Evolutionary conservation across 2,888 invertebrate genomes (phyloP).

Genomic region (Sinopyrophorus schimmeli): DNA sequence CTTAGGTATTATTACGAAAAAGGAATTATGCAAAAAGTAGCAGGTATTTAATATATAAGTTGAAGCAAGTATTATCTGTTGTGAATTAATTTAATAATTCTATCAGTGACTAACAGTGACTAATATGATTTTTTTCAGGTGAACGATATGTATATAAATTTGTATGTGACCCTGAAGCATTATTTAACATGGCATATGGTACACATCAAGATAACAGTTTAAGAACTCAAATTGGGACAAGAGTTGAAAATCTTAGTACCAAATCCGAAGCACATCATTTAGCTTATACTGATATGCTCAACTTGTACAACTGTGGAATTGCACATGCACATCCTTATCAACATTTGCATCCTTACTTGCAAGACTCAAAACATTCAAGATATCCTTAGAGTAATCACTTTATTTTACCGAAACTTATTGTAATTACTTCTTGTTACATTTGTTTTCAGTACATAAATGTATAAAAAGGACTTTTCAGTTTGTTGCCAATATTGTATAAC

Average conservation of each 20-base stretch:
- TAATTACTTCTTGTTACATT: background rate
- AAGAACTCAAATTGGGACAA: slow-evolving; percentile 40
- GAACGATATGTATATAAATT: slow-evolving; percentile 97
- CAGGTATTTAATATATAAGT: slow-evolving; percentile 59
- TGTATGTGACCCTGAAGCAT: slow-evolving; percentile 91
- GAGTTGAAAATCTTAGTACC: slow-evolving; percentile 48
- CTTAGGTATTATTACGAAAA: slow-evolving; percentile 97
- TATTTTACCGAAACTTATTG: background rate
- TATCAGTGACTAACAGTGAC: no score
- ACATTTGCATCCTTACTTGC: slow-evolving; percentile 53
- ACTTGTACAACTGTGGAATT: slow-evolving; percentile 54
- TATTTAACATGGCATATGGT: slow-evolving; percentile 81
- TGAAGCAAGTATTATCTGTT: background rate
- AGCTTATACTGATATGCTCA: slow-evolving; percentile 55
- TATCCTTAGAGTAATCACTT: slow-evolving; percentile 37
- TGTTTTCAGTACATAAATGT: no score
- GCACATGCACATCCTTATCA: slow-evolving; percentile 50
- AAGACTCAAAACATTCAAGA: slow-evolving; percentile 44
- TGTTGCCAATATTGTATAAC: no score
- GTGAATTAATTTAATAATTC: no score
- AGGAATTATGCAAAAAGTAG: slow-evolving; percentile 98
- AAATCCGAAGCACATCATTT: slow-evolving; percentile 51
- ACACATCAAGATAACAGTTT: slow-evolving; percentile 41
- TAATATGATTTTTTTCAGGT: slow-evolving; percentile 63
- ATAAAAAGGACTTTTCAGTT: no score